These are phyloP conservation scores for Eurosta solidaginis DNA, from an alignment of 1,140 invertebrate species.

Conservation along the genomic window DNA sequence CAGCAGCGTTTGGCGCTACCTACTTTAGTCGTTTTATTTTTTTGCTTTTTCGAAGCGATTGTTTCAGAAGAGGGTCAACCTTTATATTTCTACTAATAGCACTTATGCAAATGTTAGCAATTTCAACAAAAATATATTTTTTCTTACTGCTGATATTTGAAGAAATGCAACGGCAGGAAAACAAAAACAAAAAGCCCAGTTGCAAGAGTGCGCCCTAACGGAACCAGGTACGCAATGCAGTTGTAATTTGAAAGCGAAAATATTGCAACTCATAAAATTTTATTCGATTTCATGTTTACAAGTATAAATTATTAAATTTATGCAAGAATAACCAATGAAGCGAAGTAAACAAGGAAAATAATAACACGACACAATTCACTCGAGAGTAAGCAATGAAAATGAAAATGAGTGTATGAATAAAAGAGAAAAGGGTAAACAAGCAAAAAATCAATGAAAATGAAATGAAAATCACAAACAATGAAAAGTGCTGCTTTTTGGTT, in stretches of 20 bases:
- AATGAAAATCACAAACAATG: not conserved
- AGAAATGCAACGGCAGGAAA: not conserved
- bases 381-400: constrained; percentile 11
- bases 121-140: not conserved
- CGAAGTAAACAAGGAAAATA: constrained; percentile 6
- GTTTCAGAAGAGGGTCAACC: not conserved
- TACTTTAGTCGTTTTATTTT: too few species aligned
- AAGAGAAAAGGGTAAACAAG: not conserved
- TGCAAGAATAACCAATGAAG: constrained; percentile 24
- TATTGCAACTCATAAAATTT: constrained; percentile 24
- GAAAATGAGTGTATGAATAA: not conserved
- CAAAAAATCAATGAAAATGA: not conserved
- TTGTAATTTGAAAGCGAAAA: constrained; percentile 27
- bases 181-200: too few species aligned
- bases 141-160: not conserved
- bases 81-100: not conserved
- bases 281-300: constrained; percentile 26
- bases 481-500: too few species aligned
- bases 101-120: not conserved
- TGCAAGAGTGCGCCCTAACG: not conserved
- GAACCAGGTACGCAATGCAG: constrained; percentile 23
- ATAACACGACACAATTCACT: not conserved
- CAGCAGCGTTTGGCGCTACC: too few species aligned
- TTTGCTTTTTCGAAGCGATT: too few species aligned
- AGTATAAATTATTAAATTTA: constrained; percentile 19